A percentile compares a stretch with the other conserved stretches of the same genome.
Conservation (phyloP, 2,888 invertebrate genomes). For the Tachystola acroxantha region DNA sequence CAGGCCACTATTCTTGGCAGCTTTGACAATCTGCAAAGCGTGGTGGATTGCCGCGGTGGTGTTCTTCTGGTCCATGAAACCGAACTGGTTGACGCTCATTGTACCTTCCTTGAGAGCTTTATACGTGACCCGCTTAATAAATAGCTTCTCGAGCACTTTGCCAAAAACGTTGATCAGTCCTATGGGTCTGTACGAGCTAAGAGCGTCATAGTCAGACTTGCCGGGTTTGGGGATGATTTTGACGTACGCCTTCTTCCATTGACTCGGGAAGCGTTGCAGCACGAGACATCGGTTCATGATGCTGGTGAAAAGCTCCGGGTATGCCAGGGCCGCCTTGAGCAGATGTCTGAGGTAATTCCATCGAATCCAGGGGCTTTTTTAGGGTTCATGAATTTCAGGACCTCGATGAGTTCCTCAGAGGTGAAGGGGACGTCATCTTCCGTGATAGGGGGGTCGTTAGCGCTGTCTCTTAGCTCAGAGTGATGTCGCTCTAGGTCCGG, state of each 20-base stretch:
- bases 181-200: conserved; percentile 20
- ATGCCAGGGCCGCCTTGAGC: neutral
- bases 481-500: neutral
- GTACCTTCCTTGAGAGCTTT: neutral
- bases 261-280: conserved; percentile 7
- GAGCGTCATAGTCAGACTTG: conserved; percentile 14
- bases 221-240: conserved; percentile 24
- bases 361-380: conserved; percentile 19
- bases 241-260: conserved; percentile 14
- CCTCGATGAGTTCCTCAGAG: conserved; percentile 7
- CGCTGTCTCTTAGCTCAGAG: neutral
- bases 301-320: neutral
- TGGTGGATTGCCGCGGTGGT: conserved; percentile 10
- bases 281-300: conserved; percentile 11
- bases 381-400: conserved; percentile 12
- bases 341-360: conserved; percentile 15
- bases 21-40: conserved; percentile 7
- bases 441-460: neutral
- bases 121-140: conserved; percentile 11
- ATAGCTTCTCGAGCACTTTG: conserved; percentile 17
- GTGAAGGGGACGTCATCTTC: conserved; percentile 13
- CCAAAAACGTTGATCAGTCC: conserved; percentile 19
- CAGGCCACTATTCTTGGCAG: neutral
- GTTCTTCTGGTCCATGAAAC: conserved; percentile 16
- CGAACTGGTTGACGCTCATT: conserved; percentile 11